phyloP scores from a whole-genome alignment of 2,113 vertebrate species.

The Numenius arquata region DNA sequence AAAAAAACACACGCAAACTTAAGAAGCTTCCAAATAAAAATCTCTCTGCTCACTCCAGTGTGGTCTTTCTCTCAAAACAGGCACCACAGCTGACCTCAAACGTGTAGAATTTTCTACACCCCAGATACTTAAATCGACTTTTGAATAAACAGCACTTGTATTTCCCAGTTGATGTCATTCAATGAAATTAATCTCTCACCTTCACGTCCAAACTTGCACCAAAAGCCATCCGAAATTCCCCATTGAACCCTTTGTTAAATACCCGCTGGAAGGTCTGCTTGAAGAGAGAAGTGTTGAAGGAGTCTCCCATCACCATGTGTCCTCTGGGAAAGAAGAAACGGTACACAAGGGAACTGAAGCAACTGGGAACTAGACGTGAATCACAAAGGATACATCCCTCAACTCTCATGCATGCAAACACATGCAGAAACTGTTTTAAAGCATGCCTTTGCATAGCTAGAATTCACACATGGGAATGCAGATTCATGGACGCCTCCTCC shows the following conservation, averaged over 20 bases:
- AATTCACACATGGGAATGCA: background rate
- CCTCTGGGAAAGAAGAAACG: conserved; percentile 75
- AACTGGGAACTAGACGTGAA: background rate
- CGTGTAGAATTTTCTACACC: background rate
- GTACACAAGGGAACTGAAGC: background rate
- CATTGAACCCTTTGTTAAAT: conserved; percentile 90
- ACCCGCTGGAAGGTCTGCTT: conserved; percentile 99
- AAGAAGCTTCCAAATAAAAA: background rate
- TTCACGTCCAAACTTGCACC: conserved; percentile 93
- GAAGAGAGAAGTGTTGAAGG: conserved; percentile 97
- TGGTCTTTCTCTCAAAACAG: background rate
- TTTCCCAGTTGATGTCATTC: background rate
- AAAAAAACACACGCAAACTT: background rate
- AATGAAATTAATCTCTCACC: conserved; percentile 66
- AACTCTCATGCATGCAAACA: background rate
- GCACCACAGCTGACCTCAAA: background rate
- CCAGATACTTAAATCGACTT: background rate
- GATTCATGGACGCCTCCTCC: background rate
- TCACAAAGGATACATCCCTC: background rate
- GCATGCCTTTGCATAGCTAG: background rate
- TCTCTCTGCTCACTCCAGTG: background rate
- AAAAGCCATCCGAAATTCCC: conserved; percentile 95
- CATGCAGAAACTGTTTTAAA: background rate
- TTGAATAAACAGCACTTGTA: background rate
- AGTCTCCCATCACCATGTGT: conserved; percentile 97